A percentile compares a stretch with the other conserved stretches of the same genome.
Evolutionary conservation across 1,140 invertebrate species (phyloP).

Genomic region (Drosophila trapezifrons): DNA sequence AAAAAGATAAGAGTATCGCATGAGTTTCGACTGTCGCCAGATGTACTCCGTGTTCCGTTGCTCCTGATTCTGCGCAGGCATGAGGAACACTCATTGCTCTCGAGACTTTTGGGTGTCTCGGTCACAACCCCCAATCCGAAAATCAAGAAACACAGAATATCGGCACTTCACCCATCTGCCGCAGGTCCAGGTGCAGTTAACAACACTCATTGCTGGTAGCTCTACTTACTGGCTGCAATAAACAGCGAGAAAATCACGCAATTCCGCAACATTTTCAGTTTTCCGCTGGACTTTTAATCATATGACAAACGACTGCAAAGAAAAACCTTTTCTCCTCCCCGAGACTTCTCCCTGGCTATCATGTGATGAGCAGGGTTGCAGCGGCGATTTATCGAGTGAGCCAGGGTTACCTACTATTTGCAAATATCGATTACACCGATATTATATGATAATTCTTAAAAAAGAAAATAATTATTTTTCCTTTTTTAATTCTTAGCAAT

Average conservation of each 20-base stretch:
- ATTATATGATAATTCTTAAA: neutral
- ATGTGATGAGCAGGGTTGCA: constrained; percentile 63
- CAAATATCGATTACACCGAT: neutral
- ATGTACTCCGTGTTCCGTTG: neutral
- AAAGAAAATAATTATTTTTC: neutral
- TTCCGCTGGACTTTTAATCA: constrained; percentile 79
- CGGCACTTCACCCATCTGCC: neutral
- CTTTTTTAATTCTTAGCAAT: too few species aligned
- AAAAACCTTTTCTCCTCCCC: constrained; percentile 56
- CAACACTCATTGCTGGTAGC: neutral
- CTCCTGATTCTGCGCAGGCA: constrained; percentile 63
- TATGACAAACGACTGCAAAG: constrained; percentile 82
- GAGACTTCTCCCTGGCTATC: constrained; percentile 60
- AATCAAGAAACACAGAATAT: constrained; percentile 18
- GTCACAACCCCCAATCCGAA: constrained; percentile 16
- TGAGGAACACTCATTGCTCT: constrained; percentile 6
- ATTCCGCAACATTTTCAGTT: constrained; percentile 78
- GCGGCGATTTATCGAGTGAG: constrained; percentile 36
- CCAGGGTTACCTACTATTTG: constrained; percentile 5
- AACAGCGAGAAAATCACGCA: constrained; percentile 74
- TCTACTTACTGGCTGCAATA: constrained; percentile 81
- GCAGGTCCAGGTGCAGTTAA: neutral
- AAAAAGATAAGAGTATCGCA: constrained; percentile 53
- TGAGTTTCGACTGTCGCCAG: constrained; percentile 41
- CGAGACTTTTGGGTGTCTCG: constrained; percentile 2